phyloP scores from a whole-genome alignment of 2,888 invertebrate genomes.

The Drosophila longiperda region DNA sequence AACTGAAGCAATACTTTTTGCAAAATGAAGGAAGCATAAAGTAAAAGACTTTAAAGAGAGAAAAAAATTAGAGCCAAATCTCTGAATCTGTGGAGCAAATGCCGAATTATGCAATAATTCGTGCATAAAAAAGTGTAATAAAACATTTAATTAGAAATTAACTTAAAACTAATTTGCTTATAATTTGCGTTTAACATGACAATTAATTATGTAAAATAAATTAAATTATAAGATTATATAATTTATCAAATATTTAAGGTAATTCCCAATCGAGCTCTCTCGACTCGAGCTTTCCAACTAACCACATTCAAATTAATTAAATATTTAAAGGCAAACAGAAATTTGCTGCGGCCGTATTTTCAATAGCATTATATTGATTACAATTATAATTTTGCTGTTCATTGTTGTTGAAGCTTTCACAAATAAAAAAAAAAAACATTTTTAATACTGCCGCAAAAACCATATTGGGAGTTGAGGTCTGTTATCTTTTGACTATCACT shows the following conservation, averaged over 20 bases:
- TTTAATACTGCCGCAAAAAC: conserved; percentile 5
- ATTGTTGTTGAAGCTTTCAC: conserved; percentile 5
- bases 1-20: background rate
- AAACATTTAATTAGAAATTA: too few relatives aligned
- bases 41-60: too few relatives aligned
- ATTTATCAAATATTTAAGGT: background rate
- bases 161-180: too few relatives aligned
- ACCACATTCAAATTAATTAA: background rate
- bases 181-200: too few relatives aligned
- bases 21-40: background rate
- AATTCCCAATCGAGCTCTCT: background rate
- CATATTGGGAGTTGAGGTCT: conserved; percentile 5
- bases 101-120: too few relatives aligned
- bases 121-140: too few relatives aligned
- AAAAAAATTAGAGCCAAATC: too few relatives aligned
- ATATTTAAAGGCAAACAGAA: background rate
- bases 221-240: too few relatives aligned
- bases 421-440: background rate
- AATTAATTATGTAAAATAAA: too few relatives aligned
- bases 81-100: too few relatives aligned
- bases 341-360: background rate
- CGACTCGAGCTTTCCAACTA: background rate
- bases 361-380: background rate
- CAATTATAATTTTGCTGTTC: conserved; percentile 8
- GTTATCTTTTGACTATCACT: conserved; percentile 13